Evolutionary conservation across 2,797 vertebrate genomes (phyloP).

Genomic region (Oreochromis grahami): DNA sequence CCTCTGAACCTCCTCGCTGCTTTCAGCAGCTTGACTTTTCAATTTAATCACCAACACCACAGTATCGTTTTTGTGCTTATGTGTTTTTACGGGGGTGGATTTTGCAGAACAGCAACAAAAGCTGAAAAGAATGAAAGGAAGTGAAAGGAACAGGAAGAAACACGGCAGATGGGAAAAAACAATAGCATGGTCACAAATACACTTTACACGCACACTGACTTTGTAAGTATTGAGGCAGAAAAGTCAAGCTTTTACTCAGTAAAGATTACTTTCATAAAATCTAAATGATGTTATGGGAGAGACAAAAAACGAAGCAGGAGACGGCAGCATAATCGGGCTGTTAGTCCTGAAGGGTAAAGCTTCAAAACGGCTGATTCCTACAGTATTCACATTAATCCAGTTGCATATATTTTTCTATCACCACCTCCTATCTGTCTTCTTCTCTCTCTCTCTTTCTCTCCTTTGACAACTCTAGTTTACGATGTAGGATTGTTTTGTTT

Average conservation of each 20-base stretch:
- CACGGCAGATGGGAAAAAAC: background rate
- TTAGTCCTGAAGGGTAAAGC: background rate
- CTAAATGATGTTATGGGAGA: background rate
- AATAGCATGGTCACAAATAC: background rate
- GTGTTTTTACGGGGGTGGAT: background rate
- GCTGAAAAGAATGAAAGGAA: slow-evolving; percentile 11
- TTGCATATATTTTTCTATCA: background rate
- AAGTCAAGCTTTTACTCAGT: background rate
- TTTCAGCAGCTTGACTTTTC: slow-evolving; percentile 5
- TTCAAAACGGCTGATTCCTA: background rate
- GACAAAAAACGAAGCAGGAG: background rate
- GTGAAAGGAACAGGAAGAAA: slow-evolving; percentile 29
- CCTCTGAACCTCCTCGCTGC: slow-evolving; percentile 23
- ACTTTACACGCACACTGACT: background rate
- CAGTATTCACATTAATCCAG: background rate
- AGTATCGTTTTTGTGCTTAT: background rate
- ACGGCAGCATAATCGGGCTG: background rate
- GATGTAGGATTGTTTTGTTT: background rate
- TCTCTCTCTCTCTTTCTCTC: background rate
- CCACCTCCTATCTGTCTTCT: background rate
- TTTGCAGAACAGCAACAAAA: background rate
- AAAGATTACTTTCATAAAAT: background rate
- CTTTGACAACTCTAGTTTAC: background rate
- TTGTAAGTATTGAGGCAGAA: background rate
- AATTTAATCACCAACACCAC: background rate